These are phyloP conservation scores for Glaucomys volans DNA, from an alignment of 2,113 vertebrate species.

Conservation along the genomic window DNA sequence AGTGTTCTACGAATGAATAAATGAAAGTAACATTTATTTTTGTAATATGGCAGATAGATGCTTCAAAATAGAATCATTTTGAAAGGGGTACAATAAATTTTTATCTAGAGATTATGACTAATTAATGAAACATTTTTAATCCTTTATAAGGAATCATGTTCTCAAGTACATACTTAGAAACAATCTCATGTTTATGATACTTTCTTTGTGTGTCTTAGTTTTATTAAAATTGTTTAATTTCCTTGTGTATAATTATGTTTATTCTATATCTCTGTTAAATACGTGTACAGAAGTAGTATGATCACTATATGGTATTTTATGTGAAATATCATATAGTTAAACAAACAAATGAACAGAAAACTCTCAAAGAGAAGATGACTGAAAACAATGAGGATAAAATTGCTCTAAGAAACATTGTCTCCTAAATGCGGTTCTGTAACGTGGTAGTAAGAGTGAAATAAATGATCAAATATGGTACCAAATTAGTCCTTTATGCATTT, in stretches of 20 bases:
- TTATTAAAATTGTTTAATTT: constrained; percentile 21
- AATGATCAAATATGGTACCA: background rate
- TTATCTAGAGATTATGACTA: background rate
- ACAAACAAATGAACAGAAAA: background rate
- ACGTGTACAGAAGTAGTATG: background rate
- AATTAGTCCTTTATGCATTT: background rate
- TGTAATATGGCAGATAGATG: background rate
- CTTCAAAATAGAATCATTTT: background rate
- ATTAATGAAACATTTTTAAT: background rate
- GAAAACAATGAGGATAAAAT: background rate
- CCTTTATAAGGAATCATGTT: background rate
- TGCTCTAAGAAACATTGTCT: background rate
- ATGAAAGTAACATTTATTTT: background rate
- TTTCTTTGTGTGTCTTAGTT: background rate
- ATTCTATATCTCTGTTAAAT: constrained; percentile 5
- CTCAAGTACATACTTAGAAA: background rate
- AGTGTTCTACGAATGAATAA: background rate
- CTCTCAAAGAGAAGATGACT: background rate
- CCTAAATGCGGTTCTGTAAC: background rate
- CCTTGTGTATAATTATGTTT: background rate
- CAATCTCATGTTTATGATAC: background rate
- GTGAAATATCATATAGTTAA: background rate
- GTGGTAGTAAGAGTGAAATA: background rate
- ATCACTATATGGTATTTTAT: background rate
- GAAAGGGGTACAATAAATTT: background rate